A percentile compares a stretch with the other conserved stretches of the same genome.
Conservation (phyloP, 2,888 invertebrate genomes). For the Athrips mouffetella region DNA sequence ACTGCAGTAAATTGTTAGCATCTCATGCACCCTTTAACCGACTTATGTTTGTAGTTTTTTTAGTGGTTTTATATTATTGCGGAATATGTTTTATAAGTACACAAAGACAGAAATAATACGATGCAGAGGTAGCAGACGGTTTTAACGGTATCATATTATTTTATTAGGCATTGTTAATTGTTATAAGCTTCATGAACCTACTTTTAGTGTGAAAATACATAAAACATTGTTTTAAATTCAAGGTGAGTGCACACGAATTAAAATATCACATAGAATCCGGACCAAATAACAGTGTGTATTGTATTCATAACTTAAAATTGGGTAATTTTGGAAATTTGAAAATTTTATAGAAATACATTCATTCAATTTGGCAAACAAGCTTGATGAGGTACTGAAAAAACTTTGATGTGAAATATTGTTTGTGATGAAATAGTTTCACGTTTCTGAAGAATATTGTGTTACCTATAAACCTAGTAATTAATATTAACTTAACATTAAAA, state of each 20-base stretch:
- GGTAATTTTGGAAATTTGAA: not conserved
- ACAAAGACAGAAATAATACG: not conserved
- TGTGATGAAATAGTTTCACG: too few species aligned
- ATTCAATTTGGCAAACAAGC: not conserved
- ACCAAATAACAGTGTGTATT: not conserved
- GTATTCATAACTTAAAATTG: not conserved
- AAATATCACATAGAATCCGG: not conserved
- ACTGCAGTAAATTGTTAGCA: too few species aligned
- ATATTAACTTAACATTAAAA: too few species aligned
- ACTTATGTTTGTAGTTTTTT: too few species aligned
- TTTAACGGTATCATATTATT: constrained; percentile 21
- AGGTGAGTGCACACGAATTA: constrained; percentile 30
- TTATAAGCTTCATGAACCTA: not conserved
- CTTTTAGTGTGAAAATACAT: constrained; percentile 23
- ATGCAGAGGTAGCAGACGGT: not conserved
- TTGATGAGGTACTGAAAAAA: too few species aligned
- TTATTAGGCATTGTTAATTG: constrained; percentile 25
- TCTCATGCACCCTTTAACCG: too few species aligned
- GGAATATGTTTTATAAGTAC: too few species aligned
- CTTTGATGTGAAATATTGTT: too few species aligned
- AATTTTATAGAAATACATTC: not conserved
- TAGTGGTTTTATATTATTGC: too few species aligned
- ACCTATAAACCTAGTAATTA: too few species aligned
- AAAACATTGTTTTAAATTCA: constrained; percentile 30
- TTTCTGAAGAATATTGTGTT: too few species aligned